A percentile compares a stretch with the other conserved stretches of the same genome.
phyloP scores from a whole-genome alignment of 2,888 invertebrate genomes.

The Epsilonema sp. region DNA sequence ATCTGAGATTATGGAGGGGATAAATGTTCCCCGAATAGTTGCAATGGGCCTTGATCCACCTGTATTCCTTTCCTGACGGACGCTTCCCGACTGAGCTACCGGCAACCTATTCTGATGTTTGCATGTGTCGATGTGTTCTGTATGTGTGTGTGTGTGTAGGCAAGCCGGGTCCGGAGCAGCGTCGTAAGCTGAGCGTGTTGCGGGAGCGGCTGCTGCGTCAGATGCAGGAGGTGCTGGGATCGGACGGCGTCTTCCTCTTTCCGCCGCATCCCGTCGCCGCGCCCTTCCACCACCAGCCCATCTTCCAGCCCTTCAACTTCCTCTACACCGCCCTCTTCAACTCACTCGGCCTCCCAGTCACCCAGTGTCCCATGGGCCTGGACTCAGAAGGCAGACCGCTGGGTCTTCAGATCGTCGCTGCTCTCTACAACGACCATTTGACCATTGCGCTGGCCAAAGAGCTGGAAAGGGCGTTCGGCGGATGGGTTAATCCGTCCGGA shows the following conservation, averaged over 20 bases:
- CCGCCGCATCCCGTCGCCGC: slow-evolving; percentile 34
- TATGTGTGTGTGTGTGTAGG: too few species aligned
- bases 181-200: too few species aligned
- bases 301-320: slow-evolving; percentile 32
- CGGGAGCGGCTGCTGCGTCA: too few species aligned
- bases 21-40: too few species aligned
- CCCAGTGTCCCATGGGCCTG: slow-evolving; percentile 26
- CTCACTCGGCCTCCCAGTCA: slow-evolving; percentile 32
- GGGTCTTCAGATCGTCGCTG: slow-evolving; percentile 42
- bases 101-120: too few species aligned
- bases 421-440: slow-evolving; percentile 52
- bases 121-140: too few species aligned
- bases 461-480: slow-evolving; percentile 56
- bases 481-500: slow-evolving; percentile 31
- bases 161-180: too few species aligned
- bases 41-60: too few species aligned
- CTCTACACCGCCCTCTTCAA: slow-evolving; percentile 34
- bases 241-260: slow-evolving; percentile 45
- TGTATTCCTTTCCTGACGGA: too few species aligned
- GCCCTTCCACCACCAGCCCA: slow-evolving; percentile 33
- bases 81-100: too few species aligned
- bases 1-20: too few species aligned
- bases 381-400: slow-evolving; percentile 29
- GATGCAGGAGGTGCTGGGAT: slow-evolving; percentile 48
- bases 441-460: slow-evolving; percentile 58